Evolutionary conservation across 2,888 invertebrate species (phyloP), one percentile per base, ranked within the genome.

Genomic region (Pheosia gnoma): DNA sequence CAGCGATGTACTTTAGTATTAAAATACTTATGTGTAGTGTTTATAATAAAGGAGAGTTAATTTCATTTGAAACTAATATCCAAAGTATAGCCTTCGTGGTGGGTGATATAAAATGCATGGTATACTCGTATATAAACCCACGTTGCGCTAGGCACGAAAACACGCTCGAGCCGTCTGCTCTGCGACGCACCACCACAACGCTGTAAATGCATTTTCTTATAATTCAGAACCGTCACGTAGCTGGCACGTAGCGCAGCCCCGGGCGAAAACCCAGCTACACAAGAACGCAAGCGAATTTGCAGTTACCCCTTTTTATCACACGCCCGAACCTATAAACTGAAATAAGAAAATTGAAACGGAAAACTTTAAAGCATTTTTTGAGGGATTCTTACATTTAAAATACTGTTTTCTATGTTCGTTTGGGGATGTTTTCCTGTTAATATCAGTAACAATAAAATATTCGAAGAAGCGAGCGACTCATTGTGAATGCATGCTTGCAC

Each of bases 171-270:
- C 72, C 84, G 81, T 84, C 80, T 78, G 80, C 85, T 82, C 81
- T 82, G 85, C 79, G 80, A 87, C 80, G 82, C 36, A 25, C 57
- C 45, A 7, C 45, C 57, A 57, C 79, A 82, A 78, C 82, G 82
- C 80, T 84, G 86, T 90, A 91, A 93, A 92, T 92, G 91, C 91
- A 92, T 93, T 93, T 93, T 92, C 90, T 92, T 92, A 92, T 92
- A 93, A 91, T 91, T 90, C 91, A 90, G 88, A 82, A 86, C 85
- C 90, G 90, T 93, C 93, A 94, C 93, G 93, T 94, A 89, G 55
- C 51, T 80, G 79, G 80, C 74, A 82, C 74, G 74, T 73, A 78
- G 70, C 70, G 79, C 83, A 78, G 84, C 89, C 87, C 83, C 84
- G 78, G 85, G 85, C 83, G 80, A 83, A 83, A 85, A 68, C 82